These are phyloP conservation scores for Nycteola revayana DNA, from an alignment of 2,888 invertebrate species.

Conservation along the genomic window DNA sequence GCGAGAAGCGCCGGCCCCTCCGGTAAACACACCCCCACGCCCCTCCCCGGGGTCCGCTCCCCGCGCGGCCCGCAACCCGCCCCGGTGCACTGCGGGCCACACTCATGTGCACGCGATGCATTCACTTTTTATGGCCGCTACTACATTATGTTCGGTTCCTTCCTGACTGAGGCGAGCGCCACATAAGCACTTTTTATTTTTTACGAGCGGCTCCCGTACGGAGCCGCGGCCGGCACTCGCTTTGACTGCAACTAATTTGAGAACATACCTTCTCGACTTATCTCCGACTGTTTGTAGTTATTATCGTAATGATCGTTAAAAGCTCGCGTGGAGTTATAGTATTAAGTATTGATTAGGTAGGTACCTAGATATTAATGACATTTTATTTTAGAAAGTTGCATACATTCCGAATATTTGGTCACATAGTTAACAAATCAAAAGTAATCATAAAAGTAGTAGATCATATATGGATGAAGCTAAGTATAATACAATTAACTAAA, in stretches of 20 bases:
- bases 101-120: slow-evolving; percentile 76
- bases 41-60: slow-evolving; percentile 45
- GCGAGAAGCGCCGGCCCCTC: slow-evolving; percentile 58
- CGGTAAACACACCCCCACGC: slow-evolving; percentile 75
- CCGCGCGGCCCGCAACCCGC: slow-evolving; percentile 32
- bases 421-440: too few relatives aligned
- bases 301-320: slow-evolving; percentile 10
- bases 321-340: too few relatives aligned
- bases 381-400: too few relatives aligned
- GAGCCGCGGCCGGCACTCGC: slow-evolving; percentile 60
- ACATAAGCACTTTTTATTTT: slow-evolving; percentile 80
- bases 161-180: slow-evolving; percentile 66
- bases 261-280: slow-evolving; percentile 41
- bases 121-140: slow-evolving; percentile 77
- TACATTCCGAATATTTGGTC: too few relatives aligned
- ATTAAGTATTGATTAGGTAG: too few relatives aligned
- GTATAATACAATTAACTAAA: too few relatives aligned
- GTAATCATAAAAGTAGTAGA: too few relatives aligned
- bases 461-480: too few relatives aligned
- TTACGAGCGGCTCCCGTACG: slow-evolving; percentile 66
- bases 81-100: slow-evolving; percentile 49
- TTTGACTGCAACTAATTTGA: slow-evolving; percentile 62
- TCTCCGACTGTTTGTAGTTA: slow-evolving; percentile 29
- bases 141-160: slow-evolving; percentile 72
- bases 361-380: too few relatives aligned